Evolutionary conservation across 1,140 invertebrate genomes (phyloP).

Genomic region (Brachionus sp.): DNA sequence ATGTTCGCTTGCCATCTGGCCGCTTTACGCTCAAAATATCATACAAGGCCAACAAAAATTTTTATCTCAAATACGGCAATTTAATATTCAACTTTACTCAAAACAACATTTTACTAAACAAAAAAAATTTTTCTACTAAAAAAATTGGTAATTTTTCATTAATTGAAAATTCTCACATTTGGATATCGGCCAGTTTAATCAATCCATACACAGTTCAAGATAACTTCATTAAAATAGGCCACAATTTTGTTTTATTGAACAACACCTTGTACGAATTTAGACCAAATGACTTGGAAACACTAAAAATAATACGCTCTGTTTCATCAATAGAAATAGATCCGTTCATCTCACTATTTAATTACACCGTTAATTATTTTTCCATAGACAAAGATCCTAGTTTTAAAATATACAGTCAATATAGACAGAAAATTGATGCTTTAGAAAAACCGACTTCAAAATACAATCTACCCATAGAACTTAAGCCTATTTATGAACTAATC

Average conservation of each 20-base stretch:
- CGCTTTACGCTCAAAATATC: slow-evolving; percentile 8
- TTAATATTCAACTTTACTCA: background rate
- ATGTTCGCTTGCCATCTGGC: background rate
- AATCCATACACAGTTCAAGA: background rate
- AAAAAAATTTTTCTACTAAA: background rate
- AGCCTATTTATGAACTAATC: background rate
- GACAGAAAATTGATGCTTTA: background rate
- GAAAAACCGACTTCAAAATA: background rate
- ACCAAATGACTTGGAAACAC: background rate
- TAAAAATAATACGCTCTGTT: background rate
- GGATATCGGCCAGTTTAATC: background rate
- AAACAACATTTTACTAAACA: background rate
- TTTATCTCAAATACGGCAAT: background rate
- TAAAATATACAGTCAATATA: background rate
- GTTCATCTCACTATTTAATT: background rate
- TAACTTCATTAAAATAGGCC: background rate
- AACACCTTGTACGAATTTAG: background rate
- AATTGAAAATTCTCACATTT: background rate
- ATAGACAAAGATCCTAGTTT: background rate
- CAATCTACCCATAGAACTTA: background rate
- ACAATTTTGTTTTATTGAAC: background rate
- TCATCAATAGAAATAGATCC: background rate
- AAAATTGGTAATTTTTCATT: background rate
- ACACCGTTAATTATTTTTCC: background rate
- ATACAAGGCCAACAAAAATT: background rate